phyloP scores from a whole-genome alignment of 2,888 invertebrate genomes.

The Electrophaes corylata region DNA sequence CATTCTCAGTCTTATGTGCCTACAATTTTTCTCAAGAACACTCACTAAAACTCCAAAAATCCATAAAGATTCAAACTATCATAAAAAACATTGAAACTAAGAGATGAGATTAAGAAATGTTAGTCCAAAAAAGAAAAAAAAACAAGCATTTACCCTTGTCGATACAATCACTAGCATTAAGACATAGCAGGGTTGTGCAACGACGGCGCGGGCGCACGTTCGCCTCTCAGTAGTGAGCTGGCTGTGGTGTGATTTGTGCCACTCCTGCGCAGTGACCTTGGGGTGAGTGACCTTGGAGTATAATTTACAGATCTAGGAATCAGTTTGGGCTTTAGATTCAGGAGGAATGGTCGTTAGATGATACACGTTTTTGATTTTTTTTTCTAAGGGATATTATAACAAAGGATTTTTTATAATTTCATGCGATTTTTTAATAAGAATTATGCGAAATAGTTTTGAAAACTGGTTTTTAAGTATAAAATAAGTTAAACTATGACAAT shows the following conservation, averaged over 20 bases:
- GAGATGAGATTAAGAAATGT: background rate
- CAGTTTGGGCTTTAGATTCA: constrained; percentile 10
- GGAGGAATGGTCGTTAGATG: background rate
- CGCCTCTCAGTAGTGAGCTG: constrained; percentile 71
- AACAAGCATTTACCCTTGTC: constrained; percentile 53
- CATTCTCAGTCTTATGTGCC: too few species aligned
- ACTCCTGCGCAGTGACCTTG: constrained; percentile 65
- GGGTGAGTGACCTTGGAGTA: constrained; percentile 70
- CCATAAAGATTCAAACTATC: too few species aligned
- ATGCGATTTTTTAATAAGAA: background rate
- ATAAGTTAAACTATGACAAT: background rate
- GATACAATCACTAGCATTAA: constrained; percentile 70
- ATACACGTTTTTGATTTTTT: background rate
- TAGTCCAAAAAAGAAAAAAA: constrained; percentile 11
- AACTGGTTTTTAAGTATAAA: background rate
- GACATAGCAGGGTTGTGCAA: constrained; percentile 78
- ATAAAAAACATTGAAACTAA: background rate
- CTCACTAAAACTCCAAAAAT: background rate
- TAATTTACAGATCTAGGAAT: constrained; percentile 40
- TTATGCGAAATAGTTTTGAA: background rate
- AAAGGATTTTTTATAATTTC: too few species aligned
- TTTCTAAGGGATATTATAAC: too few species aligned
- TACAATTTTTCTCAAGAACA: too few species aligned
- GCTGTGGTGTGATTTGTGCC: constrained; percentile 66
- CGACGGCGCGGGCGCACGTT: constrained; percentile 47